Evolutionary conservation across 2,888 invertebrate species (phyloP), one percentile per base, ranked within the genome.

Genomic region (Pteria penguin): DNA sequence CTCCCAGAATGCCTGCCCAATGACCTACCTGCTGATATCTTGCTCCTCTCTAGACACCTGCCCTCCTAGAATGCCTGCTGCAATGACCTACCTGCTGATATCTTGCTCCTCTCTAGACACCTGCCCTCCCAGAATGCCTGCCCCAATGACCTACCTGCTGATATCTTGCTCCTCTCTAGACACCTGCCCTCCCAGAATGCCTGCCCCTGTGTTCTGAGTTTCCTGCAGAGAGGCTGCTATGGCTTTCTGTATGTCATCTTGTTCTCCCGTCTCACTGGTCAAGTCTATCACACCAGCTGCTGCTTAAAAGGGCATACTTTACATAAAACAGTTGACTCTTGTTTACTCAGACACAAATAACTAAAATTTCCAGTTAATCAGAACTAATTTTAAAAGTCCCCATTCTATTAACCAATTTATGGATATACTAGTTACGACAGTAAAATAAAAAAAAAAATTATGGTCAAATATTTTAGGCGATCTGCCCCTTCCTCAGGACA

Each of bases 141-240:
- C 84, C 54, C 87, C 87, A n/a, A n/a, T n/a, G 31, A 11, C 69
- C 24, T 77, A 92, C 92, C 92, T 88, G 88, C 92, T 92, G 54
- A 92, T 92, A 79, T 92, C 92, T 81, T 92, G 92, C 79, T 92
- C 92, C 79, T 92, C 92, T 45, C 90, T 84, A 1, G 92, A 89
- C 11, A 89, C 85, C 74, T 92, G 92, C 26, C 92, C 92, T 26
- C 92, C 92, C 33, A 92, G 87, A 67, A 91, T 90, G 31, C 86
- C 87, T 5, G 87, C 84, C 29, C 86, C 87, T 4, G 87, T 84
- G 52, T 87, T 87, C 26, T 87, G 87, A 5, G 82, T 71, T 63
- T 92, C 91, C 80, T 90, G 90, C 26, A 93, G 86, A 79, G 92
- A 92, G 26, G 92, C 90, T 24, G 90, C 92, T 33, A 93, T 92